Evolutionary conservation across 1,140 invertebrate genomes (phyloP).

Genomic region (Heliconius congener): DNA sequence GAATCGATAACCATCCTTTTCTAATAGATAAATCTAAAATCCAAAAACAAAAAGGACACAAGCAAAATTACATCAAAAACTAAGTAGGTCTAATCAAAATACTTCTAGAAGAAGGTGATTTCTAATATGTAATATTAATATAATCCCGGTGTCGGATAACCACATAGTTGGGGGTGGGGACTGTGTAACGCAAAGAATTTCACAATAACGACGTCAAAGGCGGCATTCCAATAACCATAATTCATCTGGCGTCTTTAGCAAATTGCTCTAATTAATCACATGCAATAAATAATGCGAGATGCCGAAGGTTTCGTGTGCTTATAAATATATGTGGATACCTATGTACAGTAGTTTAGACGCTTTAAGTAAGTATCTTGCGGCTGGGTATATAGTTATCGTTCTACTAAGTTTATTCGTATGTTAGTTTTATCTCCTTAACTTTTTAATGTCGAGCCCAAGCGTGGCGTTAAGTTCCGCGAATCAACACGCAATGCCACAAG

Average conservation of each 20-base stretch:
- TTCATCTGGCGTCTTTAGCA: conserved; percentile 39
- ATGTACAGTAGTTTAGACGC: too few relatives aligned
- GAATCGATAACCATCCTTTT: too few relatives aligned
- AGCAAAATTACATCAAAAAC: too few relatives aligned
- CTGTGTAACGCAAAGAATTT: conserved; percentile 42
- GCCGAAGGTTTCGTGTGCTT: conserved; percentile 2
- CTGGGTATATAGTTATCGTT: too few relatives aligned
- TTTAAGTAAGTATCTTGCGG: too few relatives aligned
- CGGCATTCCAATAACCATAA: conserved; percentile 43
- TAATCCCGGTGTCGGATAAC: conserved; percentile 24
- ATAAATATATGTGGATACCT: neutral
- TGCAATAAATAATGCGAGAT: conserved; percentile 31
- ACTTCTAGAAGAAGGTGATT: conserved; percentile 16
- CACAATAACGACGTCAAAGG: conserved; percentile 43
- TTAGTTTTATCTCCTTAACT: too few relatives aligned
- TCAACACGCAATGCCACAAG: too few relatives aligned
- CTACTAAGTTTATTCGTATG: too few relatives aligned
- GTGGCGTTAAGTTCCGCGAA: too few relatives aligned
- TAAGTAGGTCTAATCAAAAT: neutral
- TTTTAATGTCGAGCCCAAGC: too few relatives aligned
- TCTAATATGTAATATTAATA: conserved; percentile 31
- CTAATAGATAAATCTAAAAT: too few relatives aligned
- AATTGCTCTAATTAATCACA: conserved; percentile 38
- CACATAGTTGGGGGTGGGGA: conserved; percentile 16
- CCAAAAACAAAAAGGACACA: too few relatives aligned